These are phyloP conservation scores for Hyles euphorbiae DNA, from an alignment of 1,140 invertebrate genomes.

Conservation along the genomic window DNA sequence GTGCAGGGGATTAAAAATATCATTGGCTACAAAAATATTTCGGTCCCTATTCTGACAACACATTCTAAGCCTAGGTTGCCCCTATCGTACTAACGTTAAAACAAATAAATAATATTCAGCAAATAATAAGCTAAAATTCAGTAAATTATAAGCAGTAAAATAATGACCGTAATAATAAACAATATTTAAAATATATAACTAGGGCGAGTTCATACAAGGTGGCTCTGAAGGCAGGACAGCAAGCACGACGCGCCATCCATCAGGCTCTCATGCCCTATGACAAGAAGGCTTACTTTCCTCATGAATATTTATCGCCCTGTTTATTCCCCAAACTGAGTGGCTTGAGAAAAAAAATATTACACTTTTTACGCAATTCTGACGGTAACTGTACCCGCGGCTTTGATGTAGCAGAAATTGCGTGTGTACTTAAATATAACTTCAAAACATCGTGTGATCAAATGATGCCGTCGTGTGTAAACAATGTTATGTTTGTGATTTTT, in stretches of 20 bases:
- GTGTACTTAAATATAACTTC: conserved; percentile 11
- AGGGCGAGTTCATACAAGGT: conserved; percentile 14
- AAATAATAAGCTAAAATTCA: neutral
- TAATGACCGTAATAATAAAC: no score
- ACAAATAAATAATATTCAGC: no score
- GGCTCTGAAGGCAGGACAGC: conserved; percentile 36
- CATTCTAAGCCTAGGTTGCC: no score
- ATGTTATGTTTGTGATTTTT: no score
- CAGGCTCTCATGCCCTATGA: conserved; percentile 65
- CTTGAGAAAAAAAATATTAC: conserved; percentile 38
- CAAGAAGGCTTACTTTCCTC: conserved; percentile 65
- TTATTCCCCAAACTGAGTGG: conserved; percentile 47
- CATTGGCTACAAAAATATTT: no score
- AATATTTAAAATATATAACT: no score
- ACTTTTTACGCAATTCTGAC: conserved; percentile 28
- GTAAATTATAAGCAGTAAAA: neutral
- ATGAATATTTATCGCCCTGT: conserved; percentile 67
- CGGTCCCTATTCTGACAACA: no score
- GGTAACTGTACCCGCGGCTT: conserved; percentile 16
- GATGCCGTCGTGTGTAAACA: no score
- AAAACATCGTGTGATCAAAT: conserved; percentile 5
- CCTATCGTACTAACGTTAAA: no score
- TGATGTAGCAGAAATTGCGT: conserved; percentile 17
- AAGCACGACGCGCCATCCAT: conserved; percentile 54
- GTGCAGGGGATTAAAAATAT: no score